Evolutionary conservation across 2,888 invertebrate species (phyloP).

Genomic region (Margaritifera margaritifera): DNA sequence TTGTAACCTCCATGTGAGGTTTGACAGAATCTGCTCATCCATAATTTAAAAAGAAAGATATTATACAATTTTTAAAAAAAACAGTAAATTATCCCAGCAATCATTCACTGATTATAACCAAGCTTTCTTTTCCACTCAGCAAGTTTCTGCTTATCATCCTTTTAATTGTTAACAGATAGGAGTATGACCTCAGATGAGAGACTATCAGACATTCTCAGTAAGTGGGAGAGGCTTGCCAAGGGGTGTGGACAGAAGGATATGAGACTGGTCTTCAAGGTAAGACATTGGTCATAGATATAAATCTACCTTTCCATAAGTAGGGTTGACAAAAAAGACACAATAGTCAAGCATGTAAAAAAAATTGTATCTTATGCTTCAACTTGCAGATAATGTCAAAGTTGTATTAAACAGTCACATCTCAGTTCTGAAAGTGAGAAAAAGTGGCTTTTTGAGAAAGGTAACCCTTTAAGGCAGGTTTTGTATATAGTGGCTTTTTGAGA

Average conservation of each 20-base stretch:
- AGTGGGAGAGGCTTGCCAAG: conserved; percentile 85
- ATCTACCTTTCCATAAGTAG: no score
- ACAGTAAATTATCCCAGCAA: no score
- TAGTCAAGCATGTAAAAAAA: no score
- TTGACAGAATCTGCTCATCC: no score
- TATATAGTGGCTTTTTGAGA: neutral
- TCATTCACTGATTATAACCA: neutral
- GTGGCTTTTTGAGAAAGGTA: neutral
- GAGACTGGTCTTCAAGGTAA: conserved; percentile 62
- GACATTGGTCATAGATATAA: neutral
- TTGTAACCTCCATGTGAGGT: no score
- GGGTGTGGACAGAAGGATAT: conserved; percentile 55
- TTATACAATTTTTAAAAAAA: no score
- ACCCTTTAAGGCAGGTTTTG: neutral
- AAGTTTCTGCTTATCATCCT: neutral
- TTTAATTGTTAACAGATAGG: conserved; percentile 77
- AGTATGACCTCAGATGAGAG: conserved; percentile 87
- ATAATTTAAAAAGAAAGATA: no score
- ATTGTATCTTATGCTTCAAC: neutral
- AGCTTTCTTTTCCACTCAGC: neutral
- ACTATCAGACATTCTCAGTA: conserved; percentile 93
- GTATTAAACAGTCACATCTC: neutral
- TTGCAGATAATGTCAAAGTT: neutral
- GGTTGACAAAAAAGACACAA: no score
- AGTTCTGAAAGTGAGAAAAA: neutral